These are phyloP conservation scores for Dryococelus australis DNA, from an alignment of 2,888 invertebrate genomes.

Conservation along the genomic window DNA sequence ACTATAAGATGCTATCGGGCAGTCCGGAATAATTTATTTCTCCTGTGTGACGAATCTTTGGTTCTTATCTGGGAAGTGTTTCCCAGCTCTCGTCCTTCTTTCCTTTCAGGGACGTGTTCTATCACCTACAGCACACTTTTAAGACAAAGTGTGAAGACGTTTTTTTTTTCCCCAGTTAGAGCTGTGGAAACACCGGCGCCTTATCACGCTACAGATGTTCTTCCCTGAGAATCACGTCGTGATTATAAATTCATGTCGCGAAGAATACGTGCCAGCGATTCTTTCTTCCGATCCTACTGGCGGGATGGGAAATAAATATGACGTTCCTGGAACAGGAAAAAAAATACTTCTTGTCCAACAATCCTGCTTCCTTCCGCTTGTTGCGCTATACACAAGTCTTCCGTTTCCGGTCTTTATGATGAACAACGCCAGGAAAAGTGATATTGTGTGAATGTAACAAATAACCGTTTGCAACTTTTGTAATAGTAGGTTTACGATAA, in stretches of 20 bases:
- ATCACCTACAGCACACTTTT: background rate
- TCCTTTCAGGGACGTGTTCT: background rate
- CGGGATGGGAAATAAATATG: background rate
- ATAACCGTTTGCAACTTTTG: no score
- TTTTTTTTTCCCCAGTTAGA: background rate
- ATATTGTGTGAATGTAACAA: no score
- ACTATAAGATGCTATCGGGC: background rate
- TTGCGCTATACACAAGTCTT: background rate
- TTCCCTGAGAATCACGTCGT: background rate
- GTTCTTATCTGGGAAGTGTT: background rate
- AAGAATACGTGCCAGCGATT: background rate
- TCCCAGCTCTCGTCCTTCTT: background rate
- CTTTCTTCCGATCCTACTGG: background rate
- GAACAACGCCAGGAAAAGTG: no score
- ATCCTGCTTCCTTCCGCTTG: background rate
- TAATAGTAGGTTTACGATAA: no score
- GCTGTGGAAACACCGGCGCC: background rate
- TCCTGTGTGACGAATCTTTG: background rate
- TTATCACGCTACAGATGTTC: background rate
- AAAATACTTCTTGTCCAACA: background rate
- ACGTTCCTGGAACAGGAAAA: background rate
- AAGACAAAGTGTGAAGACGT: background rate
- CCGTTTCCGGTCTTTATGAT: no score
- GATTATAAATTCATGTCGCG: slow-evolving; percentile 28
- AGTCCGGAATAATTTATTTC: slow-evolving; percentile 16